phyloP scores from a whole-genome alignment of 2,888 invertebrate species.

The Lamproptera curius region DNA sequence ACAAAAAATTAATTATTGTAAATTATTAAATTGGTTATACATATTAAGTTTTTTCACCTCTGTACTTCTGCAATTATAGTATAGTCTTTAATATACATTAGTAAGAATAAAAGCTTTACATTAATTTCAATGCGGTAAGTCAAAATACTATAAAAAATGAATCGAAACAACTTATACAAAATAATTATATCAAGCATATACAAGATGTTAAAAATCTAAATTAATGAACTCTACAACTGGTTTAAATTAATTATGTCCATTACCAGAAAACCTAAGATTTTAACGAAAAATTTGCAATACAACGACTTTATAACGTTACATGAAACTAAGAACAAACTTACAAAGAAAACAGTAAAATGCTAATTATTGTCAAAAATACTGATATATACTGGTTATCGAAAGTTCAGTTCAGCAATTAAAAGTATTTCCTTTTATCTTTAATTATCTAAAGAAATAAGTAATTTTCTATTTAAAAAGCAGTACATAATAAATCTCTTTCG shows the following conservation, averaged over 20 bases:
- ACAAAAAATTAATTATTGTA: too few species aligned
- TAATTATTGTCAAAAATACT: conserved; percentile 7
- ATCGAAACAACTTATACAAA: background rate
- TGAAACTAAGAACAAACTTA: background rate
- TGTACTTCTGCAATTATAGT: too few species aligned
- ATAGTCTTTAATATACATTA: background rate
- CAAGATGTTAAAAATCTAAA: background rate
- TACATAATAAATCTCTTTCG: too few species aligned
- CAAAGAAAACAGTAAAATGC: background rate
- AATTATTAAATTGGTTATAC: too few species aligned
- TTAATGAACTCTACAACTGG: background rate
- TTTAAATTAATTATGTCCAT: background rate
- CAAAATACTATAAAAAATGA: background rate
- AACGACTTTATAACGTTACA: background rate
- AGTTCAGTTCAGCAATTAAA: background rate
- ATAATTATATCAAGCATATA: background rate
- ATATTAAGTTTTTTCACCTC: too few species aligned
- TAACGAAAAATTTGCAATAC: background rate
- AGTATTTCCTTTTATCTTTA: background rate
- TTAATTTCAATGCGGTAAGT: background rate
- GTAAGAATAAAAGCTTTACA: background rate
- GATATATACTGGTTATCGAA: background rate
- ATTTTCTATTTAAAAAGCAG: too few species aligned
- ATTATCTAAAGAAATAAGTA: too few species aligned
- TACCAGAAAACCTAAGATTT: background rate